These are phyloP conservation scores for Drosophila paracracens DNA, from an alignment of 2,888 invertebrate genomes.

Conservation along the genomic window DNA sequence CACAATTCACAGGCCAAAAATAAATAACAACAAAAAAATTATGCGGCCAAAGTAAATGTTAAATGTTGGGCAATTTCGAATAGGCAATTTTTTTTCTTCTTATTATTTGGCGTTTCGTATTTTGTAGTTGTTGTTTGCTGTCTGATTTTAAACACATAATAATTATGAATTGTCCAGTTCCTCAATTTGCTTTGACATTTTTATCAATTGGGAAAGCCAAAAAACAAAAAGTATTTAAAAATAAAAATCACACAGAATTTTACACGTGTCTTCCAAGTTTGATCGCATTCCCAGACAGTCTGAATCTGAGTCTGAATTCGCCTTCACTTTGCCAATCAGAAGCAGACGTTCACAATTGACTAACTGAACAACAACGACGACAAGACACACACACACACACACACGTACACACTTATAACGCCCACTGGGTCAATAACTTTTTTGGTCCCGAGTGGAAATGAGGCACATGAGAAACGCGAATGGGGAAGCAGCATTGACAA, in stretches of 20 bases:
- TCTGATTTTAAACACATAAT: slow-evolving; percentile 33
- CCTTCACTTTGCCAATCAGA: slow-evolving; percentile 74
- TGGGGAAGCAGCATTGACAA: slow-evolving; percentile 70
- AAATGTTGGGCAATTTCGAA: slow-evolving; percentile 72
- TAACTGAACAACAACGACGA: slow-evolving; percentile 27
- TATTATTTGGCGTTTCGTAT: slow-evolving; percentile 27
- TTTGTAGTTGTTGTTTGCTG: slow-evolving; percentile 17
- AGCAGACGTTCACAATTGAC: slow-evolving; percentile 42
- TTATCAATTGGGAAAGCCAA: slow-evolving; percentile 30
- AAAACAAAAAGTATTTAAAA: slow-evolving; percentile 10
- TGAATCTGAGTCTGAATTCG: slow-evolving; percentile 29
- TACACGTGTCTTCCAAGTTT: slow-evolving; percentile 45
- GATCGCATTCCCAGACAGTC: slow-evolving; percentile 63
- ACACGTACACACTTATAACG: slow-evolving; percentile 27
- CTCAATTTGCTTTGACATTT: slow-evolving; percentile 63
- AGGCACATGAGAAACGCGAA: slow-evolving; percentile 45
- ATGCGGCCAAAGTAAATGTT: slow-evolving; percentile 74
- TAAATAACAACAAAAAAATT: slow-evolving; percentile 43
- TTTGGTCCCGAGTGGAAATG: slow-evolving; percentile 51
- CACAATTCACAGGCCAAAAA: slow-evolving; percentile 69
- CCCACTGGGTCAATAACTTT: slow-evolving; percentile 42
- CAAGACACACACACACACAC: slow-evolving; percentile 11
- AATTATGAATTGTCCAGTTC: slow-evolving; percentile 38
- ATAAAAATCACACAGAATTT: slow-evolving; percentile 4
- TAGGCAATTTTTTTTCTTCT: slow-evolving; percentile 38